These are phyloP conservation scores for Dinocampus coccinellae DNA, from an alignment of 2,888 invertebrate species.

Conservation along the genomic window DNA sequence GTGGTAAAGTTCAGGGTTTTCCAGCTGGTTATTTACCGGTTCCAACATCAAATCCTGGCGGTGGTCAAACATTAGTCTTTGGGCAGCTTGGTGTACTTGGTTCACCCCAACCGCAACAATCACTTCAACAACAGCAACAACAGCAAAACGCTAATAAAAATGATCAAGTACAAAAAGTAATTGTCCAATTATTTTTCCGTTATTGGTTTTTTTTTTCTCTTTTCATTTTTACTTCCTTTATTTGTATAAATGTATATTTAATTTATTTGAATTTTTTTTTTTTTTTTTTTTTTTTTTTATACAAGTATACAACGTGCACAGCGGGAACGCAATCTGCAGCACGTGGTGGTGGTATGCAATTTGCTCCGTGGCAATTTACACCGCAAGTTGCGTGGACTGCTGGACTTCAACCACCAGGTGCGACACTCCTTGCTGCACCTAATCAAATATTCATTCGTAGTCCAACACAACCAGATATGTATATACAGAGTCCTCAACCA, in stretches of 20 bases:
- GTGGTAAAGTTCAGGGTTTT: slow-evolving; percentile 70
- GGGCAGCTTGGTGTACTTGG: slow-evolving; percentile 80
- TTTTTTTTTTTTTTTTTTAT: slow-evolving; percentile 1
- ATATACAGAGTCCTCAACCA: slow-evolving; percentile 82
- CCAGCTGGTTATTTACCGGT: slow-evolving; percentile 83
- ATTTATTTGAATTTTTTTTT: neutral
- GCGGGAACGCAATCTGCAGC: slow-evolving; percentile 63
- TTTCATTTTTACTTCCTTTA: too few species aligned
- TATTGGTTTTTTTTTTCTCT: slow-evolving; percentile 1
- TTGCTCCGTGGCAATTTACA: slow-evolving; percentile 83
- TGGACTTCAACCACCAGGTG: slow-evolving; percentile 76
- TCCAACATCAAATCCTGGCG: slow-evolving; percentile 78
- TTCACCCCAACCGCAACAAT: slow-evolving; percentile 71
- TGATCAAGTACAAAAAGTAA: slow-evolving; percentile 67
- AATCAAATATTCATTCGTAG: slow-evolving; percentile 89
- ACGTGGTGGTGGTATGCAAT: slow-evolving; percentile 75
- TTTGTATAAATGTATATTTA: too few species aligned
- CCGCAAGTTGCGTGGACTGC: slow-evolving; percentile 82
- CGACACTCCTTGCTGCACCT: slow-evolving; percentile 76
- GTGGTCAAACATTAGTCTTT: slow-evolving; percentile 80
- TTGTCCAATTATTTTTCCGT: neutral
- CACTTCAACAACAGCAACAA: slow-evolving; percentile 62
- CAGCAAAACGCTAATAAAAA: slow-evolving; percentile 62
- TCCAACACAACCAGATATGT: slow-evolving; percentile 84
- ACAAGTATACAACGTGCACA: slow-evolving; percentile 68